Base-by-base conservation (phyloP, 2,888 invertebrate species). In the Phyllotreta cruciferae region DNA sequence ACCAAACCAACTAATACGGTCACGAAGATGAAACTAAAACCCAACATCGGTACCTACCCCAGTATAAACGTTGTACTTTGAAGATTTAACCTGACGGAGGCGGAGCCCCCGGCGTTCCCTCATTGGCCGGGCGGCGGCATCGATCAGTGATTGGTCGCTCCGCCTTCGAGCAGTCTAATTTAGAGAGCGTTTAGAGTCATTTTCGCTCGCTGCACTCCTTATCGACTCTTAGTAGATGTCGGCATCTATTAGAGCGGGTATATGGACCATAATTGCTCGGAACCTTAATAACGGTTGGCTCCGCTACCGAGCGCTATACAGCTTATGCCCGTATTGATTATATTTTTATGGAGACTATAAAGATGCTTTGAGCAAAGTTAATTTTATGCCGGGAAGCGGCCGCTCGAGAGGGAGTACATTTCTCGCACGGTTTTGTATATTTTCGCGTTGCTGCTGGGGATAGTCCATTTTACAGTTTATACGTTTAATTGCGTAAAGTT, bases 191-290 rank as follows among this genome's bases (percentile, higher is more conserved):
- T 78, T 73, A 67, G 73, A 75, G 41, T 67, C 58, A 76, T 53
- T 71, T 70, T 79, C 65, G 71, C 62, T 14, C 62, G 71, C 62
- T 50, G 65, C 63, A 67, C 70, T 78, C 76, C 78, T 81, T 79
- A 81, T 80, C 74, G 74, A 71, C 77, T 72, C 74, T 80, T 74
- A 80, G 77, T 79, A 79, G 74, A 76, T 79, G 79, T 80, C 80
- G 75, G 77, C 70, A 72, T 69, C 72, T 73, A 80, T 80, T 80
- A 80, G 74, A 73, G 73, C 65, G 73, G 73, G 75, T 76, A 73
- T 77, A 75, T 72, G 73, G 75, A 68, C 75, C 70, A 75, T 76
- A 74, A 72, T 49, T 37, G 62, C 55, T 50, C 45, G 45, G 24
- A 71, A 69, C 75, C 75, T 73, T 77, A 75, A 75, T 75, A 75